Evolutionary conservation across 2,113 vertebrate species (phyloP).

Genomic region (Tetrao urogallus): DNA sequence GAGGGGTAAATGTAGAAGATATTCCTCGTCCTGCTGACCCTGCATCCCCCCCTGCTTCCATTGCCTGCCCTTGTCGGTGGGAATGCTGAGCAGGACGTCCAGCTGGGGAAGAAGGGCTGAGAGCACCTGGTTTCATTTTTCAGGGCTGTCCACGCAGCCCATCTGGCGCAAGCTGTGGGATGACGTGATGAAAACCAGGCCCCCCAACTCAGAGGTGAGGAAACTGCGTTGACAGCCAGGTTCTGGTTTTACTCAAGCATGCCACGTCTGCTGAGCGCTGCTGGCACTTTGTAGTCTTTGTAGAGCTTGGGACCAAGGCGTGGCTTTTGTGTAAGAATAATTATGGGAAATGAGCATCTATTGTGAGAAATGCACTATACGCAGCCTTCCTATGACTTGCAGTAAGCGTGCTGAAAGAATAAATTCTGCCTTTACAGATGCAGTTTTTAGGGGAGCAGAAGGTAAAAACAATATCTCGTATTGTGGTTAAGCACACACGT

Average conservation of each 20-base stretch:
- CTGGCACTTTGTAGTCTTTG: accelerated
- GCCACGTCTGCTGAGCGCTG: accelerated
- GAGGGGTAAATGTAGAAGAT: too few relatives aligned
- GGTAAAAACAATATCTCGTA: not conserved
- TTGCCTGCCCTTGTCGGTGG: accelerated
- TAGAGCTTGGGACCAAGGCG: accelerated
- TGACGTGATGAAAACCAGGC: conserved; percentile 82
- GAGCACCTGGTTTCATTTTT: accelerated
- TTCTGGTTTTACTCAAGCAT: not conserved
- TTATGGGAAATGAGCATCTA: not conserved
- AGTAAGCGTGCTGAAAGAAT: not conserved
- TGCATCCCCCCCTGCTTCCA: not conserved
- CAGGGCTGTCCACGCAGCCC: conserved; percentile 86
- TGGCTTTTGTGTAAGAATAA: not conserved
- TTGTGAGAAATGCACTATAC: not conserved
- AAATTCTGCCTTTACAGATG: not conserved
- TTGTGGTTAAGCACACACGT: accelerated
- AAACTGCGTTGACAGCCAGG: not conserved
- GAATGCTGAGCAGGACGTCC: accelerated
- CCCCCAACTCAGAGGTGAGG: conserved; percentile 81
- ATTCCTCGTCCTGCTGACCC: not conserved
- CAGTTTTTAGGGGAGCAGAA: not conserved
- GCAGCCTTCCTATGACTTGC: not conserved
- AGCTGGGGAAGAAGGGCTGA: not conserved
- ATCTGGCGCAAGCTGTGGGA: conserved; percentile 84